These are phyloP conservation scores for Keiferia lycopersicella DNA, from an alignment of 2,888 invertebrate genomes.

Conservation along the genomic window DNA sequence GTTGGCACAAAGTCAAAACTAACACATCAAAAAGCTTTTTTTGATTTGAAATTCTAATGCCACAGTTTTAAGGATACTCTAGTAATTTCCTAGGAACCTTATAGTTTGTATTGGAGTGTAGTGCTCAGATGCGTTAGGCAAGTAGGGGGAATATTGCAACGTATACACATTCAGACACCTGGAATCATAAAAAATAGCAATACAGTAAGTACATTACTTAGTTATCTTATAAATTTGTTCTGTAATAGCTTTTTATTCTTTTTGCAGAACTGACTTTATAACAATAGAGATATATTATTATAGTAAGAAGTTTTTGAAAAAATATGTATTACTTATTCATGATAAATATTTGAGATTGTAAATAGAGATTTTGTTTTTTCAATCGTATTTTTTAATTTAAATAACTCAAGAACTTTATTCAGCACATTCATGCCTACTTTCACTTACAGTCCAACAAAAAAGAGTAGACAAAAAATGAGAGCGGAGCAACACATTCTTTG, in stretches of 20 bases:
- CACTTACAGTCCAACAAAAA: no score
- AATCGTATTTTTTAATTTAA: no score
- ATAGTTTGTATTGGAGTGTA: slow-evolving; percentile 57
- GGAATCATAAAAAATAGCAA: slow-evolving; percentile 59
- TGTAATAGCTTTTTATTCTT: neutral
- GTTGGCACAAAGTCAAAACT: neutral
- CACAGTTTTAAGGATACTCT: neutral
- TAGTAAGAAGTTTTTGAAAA: no score
- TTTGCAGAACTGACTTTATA: neutral
- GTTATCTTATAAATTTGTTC: neutral
- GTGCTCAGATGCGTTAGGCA: slow-evolving; percentile 69
- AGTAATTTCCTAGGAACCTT: slow-evolving; percentile 29
- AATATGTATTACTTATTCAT: no score
- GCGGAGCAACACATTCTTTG: no score
- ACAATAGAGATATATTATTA: neutral
- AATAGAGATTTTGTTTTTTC: no score
- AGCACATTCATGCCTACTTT: no score
- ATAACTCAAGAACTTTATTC: no score
- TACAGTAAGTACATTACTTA: neutral
- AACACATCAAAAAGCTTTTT: neutral
- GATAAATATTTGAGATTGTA: no score
- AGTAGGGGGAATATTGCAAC: slow-evolving; percentile 57
- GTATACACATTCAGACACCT: slow-evolving; percentile 59
- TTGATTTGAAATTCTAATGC: neutral
- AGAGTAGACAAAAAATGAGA: no score